Conservation (phyloP, 1,140 invertebrate species). For the Procambarus virginalis region DNA sequence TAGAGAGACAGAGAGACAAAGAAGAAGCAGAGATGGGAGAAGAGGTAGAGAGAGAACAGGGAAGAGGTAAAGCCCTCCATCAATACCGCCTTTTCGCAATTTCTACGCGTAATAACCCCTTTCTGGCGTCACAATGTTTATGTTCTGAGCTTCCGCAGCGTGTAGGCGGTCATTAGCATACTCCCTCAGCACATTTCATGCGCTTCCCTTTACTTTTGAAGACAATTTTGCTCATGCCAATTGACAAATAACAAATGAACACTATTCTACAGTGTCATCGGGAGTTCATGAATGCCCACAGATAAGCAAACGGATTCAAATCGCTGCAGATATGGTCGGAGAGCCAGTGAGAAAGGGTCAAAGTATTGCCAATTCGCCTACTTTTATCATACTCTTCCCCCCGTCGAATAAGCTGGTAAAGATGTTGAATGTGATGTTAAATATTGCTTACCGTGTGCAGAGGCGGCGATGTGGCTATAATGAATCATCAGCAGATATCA, state of each 20-base stretch:
- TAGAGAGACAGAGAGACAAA: neutral
- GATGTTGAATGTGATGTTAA: conserved; percentile 16
- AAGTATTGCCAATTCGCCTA: neutral
- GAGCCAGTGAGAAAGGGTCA: neutral
- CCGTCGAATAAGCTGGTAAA: conserved; percentile 9
- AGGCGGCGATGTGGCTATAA: conserved; percentile 1
- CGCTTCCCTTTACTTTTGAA: neutral
- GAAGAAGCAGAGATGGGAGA: neutral
- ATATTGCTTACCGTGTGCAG: neutral
- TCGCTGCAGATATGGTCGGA: neutral
- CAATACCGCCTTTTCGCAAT: conserved; percentile 4
- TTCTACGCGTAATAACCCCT: conserved; percentile 6
- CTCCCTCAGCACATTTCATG: neutral
- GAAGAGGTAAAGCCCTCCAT: neutral
- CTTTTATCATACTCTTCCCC: neutral
- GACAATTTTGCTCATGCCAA: neutral
- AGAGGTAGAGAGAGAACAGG: neutral
- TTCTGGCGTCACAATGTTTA: neutral
- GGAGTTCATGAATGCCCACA: too few relatives aligned
- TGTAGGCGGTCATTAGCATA: neutral
- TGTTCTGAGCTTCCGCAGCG: neutral
- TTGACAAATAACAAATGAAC: too few relatives aligned
- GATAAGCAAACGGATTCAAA: neutral
- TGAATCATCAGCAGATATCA: conserved; percentile 8
- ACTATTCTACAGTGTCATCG: too few relatives aligned